These are phyloP conservation scores for Pycnonotus jocosus DNA, from an alignment of 2,113 vertebrate genomes.

Conservation along the genomic window DNA sequence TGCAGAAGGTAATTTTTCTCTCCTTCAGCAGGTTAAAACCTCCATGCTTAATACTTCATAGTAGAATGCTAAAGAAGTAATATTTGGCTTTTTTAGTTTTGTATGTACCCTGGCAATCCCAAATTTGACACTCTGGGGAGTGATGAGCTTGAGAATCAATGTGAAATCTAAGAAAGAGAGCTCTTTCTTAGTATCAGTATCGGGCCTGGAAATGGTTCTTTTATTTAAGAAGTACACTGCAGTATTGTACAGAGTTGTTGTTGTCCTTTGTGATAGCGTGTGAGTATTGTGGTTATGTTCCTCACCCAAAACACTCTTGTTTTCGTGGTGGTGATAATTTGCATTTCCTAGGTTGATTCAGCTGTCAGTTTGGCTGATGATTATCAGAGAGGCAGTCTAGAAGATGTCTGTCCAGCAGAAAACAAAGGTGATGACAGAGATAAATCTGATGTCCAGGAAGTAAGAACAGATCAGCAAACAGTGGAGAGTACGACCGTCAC, in stretches of 20 bases:
- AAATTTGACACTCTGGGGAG: neutral
- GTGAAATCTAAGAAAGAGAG: neutral
- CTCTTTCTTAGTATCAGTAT: neutral
- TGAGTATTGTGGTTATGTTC: neutral
- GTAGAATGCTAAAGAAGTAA: neutral
- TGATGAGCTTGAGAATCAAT: neutral
- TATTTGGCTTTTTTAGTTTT: neutral
- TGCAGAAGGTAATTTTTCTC: constrained; percentile 70
- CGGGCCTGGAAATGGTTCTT: neutral
- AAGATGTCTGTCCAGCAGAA: neutral
- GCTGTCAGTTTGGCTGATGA: neutral
- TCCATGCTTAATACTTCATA: neutral
- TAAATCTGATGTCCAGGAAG: neutral
- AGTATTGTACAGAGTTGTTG: neutral
- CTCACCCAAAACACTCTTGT: neutral
- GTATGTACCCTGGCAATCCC: neutral
- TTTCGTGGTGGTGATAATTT: neutral
- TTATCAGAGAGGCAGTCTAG: neutral
- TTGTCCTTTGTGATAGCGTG: neutral
- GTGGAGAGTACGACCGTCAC: neutral
- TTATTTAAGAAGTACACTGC: neutral
- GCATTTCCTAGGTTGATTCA: constrained; percentile 46
- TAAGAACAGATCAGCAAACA: neutral
- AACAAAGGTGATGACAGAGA: neutral
- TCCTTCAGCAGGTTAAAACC: neutral